These are phyloP conservation scores for Falco columbarius DNA, from an alignment of 2,797 vertebrate species.

Conservation along the genomic window DNA sequence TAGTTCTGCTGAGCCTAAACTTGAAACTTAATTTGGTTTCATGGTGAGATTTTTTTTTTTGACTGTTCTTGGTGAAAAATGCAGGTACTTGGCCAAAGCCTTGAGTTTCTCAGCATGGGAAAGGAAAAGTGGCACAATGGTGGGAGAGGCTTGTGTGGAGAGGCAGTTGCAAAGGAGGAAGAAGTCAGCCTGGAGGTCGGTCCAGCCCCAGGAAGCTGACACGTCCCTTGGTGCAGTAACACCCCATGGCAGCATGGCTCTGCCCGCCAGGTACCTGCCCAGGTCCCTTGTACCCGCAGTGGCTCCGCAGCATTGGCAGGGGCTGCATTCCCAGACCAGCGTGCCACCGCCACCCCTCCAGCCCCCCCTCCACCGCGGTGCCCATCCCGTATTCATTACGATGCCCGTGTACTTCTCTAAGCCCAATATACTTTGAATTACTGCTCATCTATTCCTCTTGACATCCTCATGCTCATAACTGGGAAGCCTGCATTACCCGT, in stretches of 20 bases:
- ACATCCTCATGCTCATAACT: conserved; percentile 60
- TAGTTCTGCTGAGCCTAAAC: neutral
- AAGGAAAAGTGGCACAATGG: neutral
- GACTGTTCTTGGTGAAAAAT: neutral
- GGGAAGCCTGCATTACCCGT: conserved; percentile 51
- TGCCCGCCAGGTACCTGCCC: neutral
- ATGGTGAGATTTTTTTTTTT: neutral
- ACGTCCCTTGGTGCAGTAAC: neutral
- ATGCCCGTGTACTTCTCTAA: conserved; percentile 19
- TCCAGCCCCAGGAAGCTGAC: neutral
- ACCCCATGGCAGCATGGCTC: rapidly evolving
- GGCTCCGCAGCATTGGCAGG: neutral
- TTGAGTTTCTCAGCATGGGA: neutral
- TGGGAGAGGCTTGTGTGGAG: neutral
- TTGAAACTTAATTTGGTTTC: neutral
- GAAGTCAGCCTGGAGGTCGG: neutral
- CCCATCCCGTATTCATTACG: conserved; percentile 10
- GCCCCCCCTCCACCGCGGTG: neutral
- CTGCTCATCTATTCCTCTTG: conserved; percentile 68
- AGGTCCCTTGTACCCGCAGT: neutral
- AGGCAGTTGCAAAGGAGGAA: neutral
- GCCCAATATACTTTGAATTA: conserved; percentile 68
- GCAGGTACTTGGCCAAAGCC: neutral
- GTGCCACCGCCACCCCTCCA: neutral
- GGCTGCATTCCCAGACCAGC: neutral